Conservation (phyloP, 2,113 vertebrate genomes). For the Pycnonotus jocosus region DNA sequence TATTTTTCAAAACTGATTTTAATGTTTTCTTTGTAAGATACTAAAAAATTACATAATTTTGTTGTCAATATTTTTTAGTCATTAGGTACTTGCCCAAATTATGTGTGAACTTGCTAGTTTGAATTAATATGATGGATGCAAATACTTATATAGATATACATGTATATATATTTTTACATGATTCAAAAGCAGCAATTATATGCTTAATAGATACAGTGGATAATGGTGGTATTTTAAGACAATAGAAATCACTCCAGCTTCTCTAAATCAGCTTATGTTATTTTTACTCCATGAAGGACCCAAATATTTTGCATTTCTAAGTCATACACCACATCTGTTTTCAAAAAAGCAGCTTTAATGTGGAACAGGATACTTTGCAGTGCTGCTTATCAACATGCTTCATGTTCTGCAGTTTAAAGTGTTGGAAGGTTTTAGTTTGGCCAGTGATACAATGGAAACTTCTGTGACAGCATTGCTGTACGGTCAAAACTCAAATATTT, state of each 20-base stretch:
- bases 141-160: not conserved
- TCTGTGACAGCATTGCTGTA: not conserved
- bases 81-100: not conserved
- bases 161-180: not conserved
- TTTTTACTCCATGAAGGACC: not conserved
- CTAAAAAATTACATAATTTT: not conserved
- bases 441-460: not conserved
- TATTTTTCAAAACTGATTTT: not conserved
- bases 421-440: not conserved
- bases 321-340: not conserved
- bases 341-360: not conserved
- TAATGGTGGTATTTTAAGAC: slow-evolving; percentile 3
- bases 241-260: not conserved
- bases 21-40: not conserved
- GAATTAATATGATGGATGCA: not conserved
- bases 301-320: not conserved
- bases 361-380: not conserved
- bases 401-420: not conserved
- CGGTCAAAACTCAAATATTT: not conserved
- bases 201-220: not conserved
- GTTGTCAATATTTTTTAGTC: not conserved
- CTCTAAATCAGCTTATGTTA: not conserved
- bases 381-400: not conserved
- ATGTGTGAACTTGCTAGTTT: not conserved
- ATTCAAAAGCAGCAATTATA: not conserved